These are phyloP conservation scores for Vireo griseus DNA, from an alignment of 2,797 vertebrate species.

Conservation along the genomic window DNA sequence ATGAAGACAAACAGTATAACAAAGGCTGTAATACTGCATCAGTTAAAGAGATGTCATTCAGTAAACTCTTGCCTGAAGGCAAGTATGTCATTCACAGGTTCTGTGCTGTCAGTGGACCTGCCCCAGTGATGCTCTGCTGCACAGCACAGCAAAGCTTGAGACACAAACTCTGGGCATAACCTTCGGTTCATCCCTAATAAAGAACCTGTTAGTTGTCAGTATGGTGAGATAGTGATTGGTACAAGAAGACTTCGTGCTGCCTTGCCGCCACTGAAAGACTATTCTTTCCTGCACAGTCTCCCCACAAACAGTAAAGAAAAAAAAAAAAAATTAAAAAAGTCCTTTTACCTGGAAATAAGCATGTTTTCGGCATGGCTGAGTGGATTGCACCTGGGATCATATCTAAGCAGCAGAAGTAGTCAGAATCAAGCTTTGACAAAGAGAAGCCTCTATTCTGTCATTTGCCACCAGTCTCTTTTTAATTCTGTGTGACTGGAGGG, in stretches of 20 bases:
- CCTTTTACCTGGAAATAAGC: neutral
- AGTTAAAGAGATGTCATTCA: neutral
- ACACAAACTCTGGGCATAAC: neutral
- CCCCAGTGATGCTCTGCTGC: neutral
- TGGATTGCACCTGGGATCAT: neutral
- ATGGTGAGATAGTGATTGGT: neutral
- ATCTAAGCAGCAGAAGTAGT: neutral
- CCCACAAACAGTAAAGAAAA: neutral
- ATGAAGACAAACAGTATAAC: neutral
- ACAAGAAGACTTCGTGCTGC: neutral
- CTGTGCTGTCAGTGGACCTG: neutral
- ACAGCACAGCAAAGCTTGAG: neutral
- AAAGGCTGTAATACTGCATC: neutral
- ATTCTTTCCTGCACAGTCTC: neutral
- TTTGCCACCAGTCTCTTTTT: neutral
- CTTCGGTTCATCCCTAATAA: neutral
- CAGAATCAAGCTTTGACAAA: neutral
- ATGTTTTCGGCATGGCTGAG: neutral
- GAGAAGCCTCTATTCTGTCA: neutral
- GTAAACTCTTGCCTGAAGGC: neutral
- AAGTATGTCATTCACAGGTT: neutral
- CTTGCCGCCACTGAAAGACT: rapidly evolving
- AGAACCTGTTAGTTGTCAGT: neutral
- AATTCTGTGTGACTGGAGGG: neutral
- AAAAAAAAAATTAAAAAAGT: neutral